A percentile compares a stretch with the other conserved stretches of the same genome.
Evolutionary conservation across 2,888 invertebrate genomes (phyloP).

Genomic region (Sepioteuthis lessoniana): DNA sequence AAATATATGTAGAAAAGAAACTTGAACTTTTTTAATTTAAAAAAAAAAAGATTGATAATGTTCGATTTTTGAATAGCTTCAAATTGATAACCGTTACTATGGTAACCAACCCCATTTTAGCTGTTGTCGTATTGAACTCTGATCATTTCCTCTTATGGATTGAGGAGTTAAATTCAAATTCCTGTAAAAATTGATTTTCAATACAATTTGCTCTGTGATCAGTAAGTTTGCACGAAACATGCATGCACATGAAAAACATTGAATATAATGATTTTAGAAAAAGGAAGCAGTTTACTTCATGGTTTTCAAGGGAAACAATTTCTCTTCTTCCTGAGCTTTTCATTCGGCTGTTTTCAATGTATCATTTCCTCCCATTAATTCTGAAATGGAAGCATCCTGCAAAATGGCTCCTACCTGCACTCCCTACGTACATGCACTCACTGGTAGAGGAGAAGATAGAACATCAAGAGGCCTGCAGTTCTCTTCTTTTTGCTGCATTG

Average conservation of each 20-base stretch:
- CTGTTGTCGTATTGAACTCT: neutral
- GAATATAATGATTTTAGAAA: neutral
- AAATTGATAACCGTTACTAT: neutral
- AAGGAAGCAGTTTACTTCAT: neutral
- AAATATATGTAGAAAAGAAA: neutral
- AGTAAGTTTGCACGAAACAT: neutral
- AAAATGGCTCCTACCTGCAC: neutral
- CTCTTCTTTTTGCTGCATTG: too few relatives aligned
- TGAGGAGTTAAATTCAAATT: neutral
- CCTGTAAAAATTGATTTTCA: neutral
- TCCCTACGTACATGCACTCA: neutral
- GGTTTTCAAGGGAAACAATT: neutral
- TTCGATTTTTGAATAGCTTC: neutral
- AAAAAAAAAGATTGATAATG: neutral
- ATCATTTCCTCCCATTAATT: neutral
- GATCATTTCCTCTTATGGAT: conserved; percentile 9
- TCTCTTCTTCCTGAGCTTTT: neutral
- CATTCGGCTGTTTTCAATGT: neutral
- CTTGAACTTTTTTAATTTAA: neutral
- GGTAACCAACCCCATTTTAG: neutral
- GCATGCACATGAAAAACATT: neutral
- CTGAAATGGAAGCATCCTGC: conserved; percentile 3
- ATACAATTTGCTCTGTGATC: conserved; percentile 18
- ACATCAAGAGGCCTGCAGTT: neutral
- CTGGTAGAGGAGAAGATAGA: neutral